Percentiles rank a stretch among this genome's conserved stretches.
Evolutionary conservation across 2,888 invertebrate species (phyloP).

Genomic region (Drosophila barbarae): DNA sequence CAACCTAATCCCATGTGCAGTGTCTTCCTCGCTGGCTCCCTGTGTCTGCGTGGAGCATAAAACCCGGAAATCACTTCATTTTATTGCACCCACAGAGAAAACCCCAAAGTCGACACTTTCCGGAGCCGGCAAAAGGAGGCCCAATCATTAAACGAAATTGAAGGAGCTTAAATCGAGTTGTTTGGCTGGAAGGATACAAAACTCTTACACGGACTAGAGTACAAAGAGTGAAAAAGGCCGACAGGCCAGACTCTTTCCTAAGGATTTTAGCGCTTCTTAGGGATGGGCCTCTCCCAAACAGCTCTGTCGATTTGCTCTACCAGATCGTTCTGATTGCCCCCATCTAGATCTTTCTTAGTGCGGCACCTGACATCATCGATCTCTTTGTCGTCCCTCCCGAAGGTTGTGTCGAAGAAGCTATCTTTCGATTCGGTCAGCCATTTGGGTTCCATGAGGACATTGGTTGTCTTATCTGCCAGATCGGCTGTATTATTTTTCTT

Average conservation of each 20-base stretch:
- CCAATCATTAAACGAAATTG: conserved; percentile 47
- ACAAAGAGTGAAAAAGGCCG: conserved; percentile 7
- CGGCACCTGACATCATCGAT: not conserved
- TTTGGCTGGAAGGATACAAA: conserved; percentile 1
- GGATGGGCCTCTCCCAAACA: not conserved
- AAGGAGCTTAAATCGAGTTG: conserved; percentile 47
- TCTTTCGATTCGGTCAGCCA: not conserved
- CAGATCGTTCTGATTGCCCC: not conserved
- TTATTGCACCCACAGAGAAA: conserved; percentile 49
- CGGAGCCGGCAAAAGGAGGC: conserved; percentile 15
- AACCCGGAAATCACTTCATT: conserved; percentile 63
- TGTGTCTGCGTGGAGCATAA: conserved; percentile 44
- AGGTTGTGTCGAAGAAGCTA: not conserved
- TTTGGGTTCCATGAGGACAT: not conserved
- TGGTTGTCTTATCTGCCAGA: not conserved
- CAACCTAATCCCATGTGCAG: conserved; percentile 57
- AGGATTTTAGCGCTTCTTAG: not conserved
- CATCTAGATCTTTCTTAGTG: not conserved
- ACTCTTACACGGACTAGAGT: not conserved
- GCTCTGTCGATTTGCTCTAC: not conserved
- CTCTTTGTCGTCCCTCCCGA: not conserved
- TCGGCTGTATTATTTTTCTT: not conserved
- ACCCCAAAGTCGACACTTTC: conserved; percentile 47
- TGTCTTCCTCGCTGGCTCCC: conserved; percentile 15
- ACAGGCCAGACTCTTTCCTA: not conserved